phyloP scores from a whole-genome alignment of 2,888 invertebrate genomes.

The Coleophora flavipennella region DNA sequence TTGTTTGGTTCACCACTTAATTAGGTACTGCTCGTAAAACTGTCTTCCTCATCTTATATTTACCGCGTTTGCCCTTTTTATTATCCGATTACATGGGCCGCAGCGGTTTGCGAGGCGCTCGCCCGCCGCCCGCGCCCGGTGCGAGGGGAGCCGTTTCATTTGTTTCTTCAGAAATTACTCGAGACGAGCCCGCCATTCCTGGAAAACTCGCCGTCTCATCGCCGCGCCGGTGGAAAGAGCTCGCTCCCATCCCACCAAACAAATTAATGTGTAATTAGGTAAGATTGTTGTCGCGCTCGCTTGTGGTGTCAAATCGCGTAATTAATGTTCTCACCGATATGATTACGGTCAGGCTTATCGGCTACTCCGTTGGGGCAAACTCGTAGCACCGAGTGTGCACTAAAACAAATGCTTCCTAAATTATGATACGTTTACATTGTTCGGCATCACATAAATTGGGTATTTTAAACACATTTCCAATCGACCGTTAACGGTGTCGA shows the following conservation, averaged over 20 bases:
- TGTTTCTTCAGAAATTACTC: slow-evolving; percentile 70
- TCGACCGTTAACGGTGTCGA: too few species aligned
- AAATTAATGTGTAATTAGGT: slow-evolving; percentile 50
- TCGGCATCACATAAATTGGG: too few species aligned
- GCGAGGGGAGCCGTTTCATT: slow-evolving; percentile 70
- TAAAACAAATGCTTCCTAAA: too few species aligned
- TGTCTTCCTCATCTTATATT: slow-evolving; percentile 74
- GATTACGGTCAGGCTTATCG: slow-evolving; percentile 61
- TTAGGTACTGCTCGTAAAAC: slow-evolving; percentile 72
- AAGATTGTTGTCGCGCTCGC: slow-evolving; percentile 48
- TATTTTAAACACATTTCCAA: too few species aligned
- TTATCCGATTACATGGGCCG: slow-evolving; percentile 72
- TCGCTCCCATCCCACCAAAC: slow-evolving; percentile 26
- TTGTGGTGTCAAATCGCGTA: slow-evolving; percentile 45
- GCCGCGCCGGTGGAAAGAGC: slow-evolving; percentile 23
- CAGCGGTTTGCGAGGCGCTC: slow-evolving; percentile 64
- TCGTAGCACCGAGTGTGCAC: slow-evolving; percentile 15
- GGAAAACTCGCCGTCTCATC: slow-evolving; percentile 25
- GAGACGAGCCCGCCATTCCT: slow-evolving; percentile 42
- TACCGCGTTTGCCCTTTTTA: slow-evolving; percentile 74
- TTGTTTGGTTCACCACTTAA: slow-evolving; percentile 70
- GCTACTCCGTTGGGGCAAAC: slow-evolving; percentile 48
- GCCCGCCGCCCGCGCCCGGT: too few species aligned
- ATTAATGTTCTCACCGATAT: slow-evolving; percentile 63
- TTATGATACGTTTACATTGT: too few species aligned